Conservation (phyloP, 2,888 invertebrate species). For the Zhengitettix transpicula region DNA sequence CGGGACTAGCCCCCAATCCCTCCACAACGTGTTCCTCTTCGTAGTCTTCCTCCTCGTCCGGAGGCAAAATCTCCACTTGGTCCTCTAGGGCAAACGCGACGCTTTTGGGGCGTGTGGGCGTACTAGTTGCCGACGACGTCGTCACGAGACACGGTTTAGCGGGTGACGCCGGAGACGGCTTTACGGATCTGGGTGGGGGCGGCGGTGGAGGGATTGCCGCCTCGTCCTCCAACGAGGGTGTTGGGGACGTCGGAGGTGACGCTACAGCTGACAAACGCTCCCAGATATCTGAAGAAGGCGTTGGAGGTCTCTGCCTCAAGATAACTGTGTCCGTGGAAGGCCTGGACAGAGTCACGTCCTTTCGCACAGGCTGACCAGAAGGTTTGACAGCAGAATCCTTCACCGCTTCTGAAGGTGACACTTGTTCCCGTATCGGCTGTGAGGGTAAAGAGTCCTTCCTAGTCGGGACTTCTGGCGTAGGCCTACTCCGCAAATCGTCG, state of each 20-base stretch:
- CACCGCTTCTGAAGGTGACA: too few relatives aligned
- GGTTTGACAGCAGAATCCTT: too few relatives aligned
- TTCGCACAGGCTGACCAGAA: too few relatives aligned
- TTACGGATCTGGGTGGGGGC: not conserved
- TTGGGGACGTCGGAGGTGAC: not conserved
- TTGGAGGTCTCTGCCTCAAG: not conserved
- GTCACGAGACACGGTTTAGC: constrained; percentile 1
- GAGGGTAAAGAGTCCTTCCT: too few relatives aligned
- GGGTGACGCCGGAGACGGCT: not conserved
- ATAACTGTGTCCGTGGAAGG: too few relatives aligned
- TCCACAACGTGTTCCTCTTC: not conserved
- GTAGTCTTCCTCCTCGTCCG: not conserved
- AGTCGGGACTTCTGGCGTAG: too few relatives aligned
- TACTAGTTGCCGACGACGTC: not conserved
- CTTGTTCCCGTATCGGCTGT: too few relatives aligned
- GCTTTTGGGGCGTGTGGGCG: constrained; percentile 7
- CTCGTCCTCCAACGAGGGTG: not conserved
- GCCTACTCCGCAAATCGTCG: too few relatives aligned
- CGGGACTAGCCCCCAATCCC: not conserved
- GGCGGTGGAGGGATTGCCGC: constrained; percentile 1
- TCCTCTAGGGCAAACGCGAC: constrained; percentile 8
- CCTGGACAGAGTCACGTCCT: too few relatives aligned
- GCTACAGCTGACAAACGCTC: not conserved
- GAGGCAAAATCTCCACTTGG: too few relatives aligned
- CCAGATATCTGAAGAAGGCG: not conserved